Conservation (phyloP, 2,888 invertebrate species). For the Coleophora flavipennella region DNA sequence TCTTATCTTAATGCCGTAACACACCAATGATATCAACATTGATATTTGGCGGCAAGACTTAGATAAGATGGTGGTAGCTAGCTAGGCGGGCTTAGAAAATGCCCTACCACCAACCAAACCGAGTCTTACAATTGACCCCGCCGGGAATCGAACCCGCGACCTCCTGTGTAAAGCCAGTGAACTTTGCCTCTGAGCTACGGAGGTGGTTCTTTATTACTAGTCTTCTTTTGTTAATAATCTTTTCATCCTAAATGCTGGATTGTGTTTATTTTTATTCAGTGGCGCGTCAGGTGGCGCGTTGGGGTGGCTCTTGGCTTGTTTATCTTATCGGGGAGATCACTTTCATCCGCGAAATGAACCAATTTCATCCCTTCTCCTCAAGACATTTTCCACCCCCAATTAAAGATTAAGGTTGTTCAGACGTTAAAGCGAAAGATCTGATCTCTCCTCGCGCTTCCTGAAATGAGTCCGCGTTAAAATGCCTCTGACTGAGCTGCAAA, state of each 20-base stretch:
- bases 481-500: too few relatives aligned
- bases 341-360: conserved; percentile 28
- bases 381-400: conserved; percentile 24
- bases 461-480: too few relatives aligned
- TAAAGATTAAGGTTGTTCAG: conserved; percentile 19
- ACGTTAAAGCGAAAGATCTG: conserved; percentile 3
- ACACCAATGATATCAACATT: too few relatives aligned
- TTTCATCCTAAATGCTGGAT: conserved; percentile 12
- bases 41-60: too few relatives aligned
- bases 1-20: too few relatives aligned
- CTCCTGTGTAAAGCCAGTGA: too few relatives aligned
- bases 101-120: too few relatives aligned
- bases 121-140: too few relatives aligned
- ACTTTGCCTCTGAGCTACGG: too few relatives aligned
- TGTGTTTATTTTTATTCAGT: conserved; percentile 24
- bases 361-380: conserved; percentile 24
- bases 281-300: conserved; percentile 3
- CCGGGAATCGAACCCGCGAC: too few relatives aligned
- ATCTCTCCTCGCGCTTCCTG: neutral
- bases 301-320: conserved; percentile 23
- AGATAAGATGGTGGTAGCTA: too few relatives aligned
- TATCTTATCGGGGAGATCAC: conserved; percentile 32
- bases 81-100: too few relatives aligned
- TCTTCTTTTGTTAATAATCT: conserved; percentile 6
- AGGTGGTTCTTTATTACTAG: conserved; percentile 5